These are phyloP conservation scores for Psittacula echo DNA, from an alignment of 2,797 vertebrate genomes.

Conservation along the genomic window DNA sequence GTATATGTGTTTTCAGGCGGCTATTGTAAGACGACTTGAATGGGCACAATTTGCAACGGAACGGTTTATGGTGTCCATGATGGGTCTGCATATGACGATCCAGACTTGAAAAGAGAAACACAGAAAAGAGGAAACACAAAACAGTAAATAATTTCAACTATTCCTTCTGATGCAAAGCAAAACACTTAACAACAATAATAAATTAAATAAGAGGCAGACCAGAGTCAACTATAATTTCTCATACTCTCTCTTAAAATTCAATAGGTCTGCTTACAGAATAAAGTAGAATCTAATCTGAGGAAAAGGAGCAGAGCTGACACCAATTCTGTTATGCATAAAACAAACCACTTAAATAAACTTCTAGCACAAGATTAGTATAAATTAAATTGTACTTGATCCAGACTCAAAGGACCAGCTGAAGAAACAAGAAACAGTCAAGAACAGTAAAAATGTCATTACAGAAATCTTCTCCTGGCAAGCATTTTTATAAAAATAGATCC, in stretches of 20 bases:
- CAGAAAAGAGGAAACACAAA: background rate
- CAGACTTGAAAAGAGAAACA: constrained; percentile 80
- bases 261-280: background rate
- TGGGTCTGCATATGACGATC: constrained; percentile 98
- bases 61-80: constrained; percentile 97
- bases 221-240: background rate
- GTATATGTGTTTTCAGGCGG: constrained; percentile 96
- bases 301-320: background rate
- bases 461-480: background rate
- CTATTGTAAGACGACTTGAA: constrained; percentile 98
- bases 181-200: background rate
- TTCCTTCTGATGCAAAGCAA: background rate
- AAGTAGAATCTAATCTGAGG: background rate
- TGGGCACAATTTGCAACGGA: constrained; percentile 97
- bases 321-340: background rate
- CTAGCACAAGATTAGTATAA: background rate
- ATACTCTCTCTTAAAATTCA: background rate
- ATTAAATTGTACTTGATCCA: background rate
- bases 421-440: background rate
- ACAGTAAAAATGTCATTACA: background rate
- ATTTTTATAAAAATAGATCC: background rate
- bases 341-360: constrained; percentile 5
- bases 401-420: background rate
- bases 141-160: background rate
- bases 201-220: background rate